These are phyloP conservation scores for Pygathrix nemaeus DNA, from an alignment of 2,113 vertebrate species.

Conservation along the genomic window DNA sequence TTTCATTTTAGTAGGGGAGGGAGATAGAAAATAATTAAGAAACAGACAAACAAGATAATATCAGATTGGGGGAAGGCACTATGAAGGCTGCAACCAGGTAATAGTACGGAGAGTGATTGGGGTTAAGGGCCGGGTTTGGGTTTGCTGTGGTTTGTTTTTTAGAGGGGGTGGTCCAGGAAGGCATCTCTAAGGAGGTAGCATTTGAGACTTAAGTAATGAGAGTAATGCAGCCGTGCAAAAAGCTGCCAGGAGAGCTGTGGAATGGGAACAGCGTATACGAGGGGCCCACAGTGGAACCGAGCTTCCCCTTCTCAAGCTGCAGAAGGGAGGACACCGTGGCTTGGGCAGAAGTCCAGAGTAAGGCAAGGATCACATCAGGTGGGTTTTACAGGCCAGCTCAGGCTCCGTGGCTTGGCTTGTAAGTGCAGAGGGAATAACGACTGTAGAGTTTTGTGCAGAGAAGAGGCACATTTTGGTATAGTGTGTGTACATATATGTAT, in stretches of 20 bases:
- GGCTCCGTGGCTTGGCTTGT: neutral
- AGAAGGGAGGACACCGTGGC: neutral
- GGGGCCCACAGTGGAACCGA: neutral
- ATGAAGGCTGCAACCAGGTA: neutral
- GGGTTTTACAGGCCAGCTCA: neutral
- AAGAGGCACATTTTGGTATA: neutral
- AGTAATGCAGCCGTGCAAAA: neutral
- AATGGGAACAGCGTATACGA: neutral
- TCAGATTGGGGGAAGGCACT: neutral
- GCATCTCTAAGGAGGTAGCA: neutral
- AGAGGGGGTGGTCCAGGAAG: neutral
- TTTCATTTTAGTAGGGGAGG: neutral
- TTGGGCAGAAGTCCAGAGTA: neutral
- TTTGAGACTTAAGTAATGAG: neutral
- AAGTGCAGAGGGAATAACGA: neutral
- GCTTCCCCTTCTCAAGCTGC: neutral
- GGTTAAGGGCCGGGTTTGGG: too few species aligned
- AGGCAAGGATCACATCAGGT: neutral
- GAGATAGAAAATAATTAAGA: neutral
- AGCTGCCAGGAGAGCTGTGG: neutral
- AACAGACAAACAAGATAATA: neutral
- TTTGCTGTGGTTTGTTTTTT: neutral
- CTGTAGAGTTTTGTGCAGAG: neutral
- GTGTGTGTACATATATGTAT: neutral
- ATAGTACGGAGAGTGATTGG: too few species aligned